Evolutionary conservation across 1,140 invertebrate species (phyloP), one percentile per base, ranked within the genome.

Genomic region (Cyphomyrmex costatus): DNA sequence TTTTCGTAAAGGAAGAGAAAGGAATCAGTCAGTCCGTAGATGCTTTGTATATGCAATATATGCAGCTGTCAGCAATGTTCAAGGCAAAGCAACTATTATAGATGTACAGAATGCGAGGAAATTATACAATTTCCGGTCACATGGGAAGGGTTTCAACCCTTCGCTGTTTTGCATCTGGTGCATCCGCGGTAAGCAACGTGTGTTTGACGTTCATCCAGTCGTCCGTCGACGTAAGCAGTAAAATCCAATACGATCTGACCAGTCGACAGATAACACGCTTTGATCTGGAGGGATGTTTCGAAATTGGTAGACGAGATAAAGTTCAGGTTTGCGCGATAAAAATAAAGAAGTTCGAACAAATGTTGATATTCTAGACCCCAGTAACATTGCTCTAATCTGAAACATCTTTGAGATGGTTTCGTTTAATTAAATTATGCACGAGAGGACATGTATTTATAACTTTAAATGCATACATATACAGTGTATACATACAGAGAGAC

Each of bases 81-180:
- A 60, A 14, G 46, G 33, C 61, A 74, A 83, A 83, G 79, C 79
- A 49, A 27, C 36, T 49, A 74, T 74, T 74, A 58, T 60, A 30
- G 36, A 53, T 12, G 24, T 49, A 68, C 66, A 70, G 53, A 73
- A 71, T 82, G 36, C n/a, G 68, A 83, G 79, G 79, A 83, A 83
- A 83, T 83, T 83, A 83, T 83, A 83, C 79, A 83, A 83, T 83
- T 83, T 83, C 79, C 79, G 79, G 79, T 56, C 53, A 60, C 36
- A 49, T 42, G 30, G 68, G 68, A 74, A 49, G 68, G 79, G 36
- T 49, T 60, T 73, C 68, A 74, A 21, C 68, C 36, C 68, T 74
- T 42, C 63, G 42, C 74, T 73, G 53, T 73, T 73, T 74, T 42
- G 78, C 68, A 60, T 60, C 16, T 33, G 24, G 21, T 46, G 24